These are phyloP conservation scores for Porites divaricata DNA, from an alignment of 92 coral and sea anemone genomes.

Conservation along the genomic window DNA sequence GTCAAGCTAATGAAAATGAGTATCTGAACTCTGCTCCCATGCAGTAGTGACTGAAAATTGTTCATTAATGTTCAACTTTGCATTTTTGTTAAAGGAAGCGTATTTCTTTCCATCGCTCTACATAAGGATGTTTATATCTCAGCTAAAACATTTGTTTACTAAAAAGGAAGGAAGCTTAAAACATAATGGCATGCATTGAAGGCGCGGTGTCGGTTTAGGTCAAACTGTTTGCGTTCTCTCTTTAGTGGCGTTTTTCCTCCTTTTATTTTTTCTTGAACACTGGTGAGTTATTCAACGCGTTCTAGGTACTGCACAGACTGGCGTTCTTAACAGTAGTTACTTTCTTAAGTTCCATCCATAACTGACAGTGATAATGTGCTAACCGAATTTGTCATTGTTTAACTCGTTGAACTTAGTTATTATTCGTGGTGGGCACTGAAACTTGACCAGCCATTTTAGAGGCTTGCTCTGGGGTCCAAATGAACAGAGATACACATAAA, in stretches of 20 bases:
- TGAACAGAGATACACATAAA: too few relatives aligned
- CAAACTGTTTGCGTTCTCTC: not conserved
- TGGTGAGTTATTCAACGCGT: too few relatives aligned
- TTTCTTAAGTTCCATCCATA: not conserved
- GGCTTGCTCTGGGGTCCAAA: too few relatives aligned
- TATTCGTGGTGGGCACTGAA: not conserved
- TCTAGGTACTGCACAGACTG: too few relatives aligned
- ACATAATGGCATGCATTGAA: not conserved
- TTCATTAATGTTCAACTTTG: too few relatives aligned
- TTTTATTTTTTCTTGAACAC: too few relatives aligned
- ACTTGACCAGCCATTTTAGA: too few relatives aligned
- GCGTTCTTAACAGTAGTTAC: too few relatives aligned
- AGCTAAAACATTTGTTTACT: not conserved
- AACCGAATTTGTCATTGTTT: not conserved
- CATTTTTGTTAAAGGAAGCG: not conserved
- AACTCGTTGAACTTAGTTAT: not conserved
- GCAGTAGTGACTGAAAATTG: too few relatives aligned
- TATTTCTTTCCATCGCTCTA: not conserved
- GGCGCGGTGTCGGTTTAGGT: conserved; percentile 2
- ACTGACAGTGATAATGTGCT: not conserved
- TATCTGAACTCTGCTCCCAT: not conserved
- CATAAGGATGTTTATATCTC: not conserved
- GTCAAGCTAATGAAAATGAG: conserved; percentile 8
- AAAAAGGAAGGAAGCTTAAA: conserved; percentile 12
- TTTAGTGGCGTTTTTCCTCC: too few relatives aligned